Evolutionary conservation across 2,113 vertebrate genomes (phyloP), one percentile per base, ranked within the genome.

Genomic region (Lota lota): DNA sequence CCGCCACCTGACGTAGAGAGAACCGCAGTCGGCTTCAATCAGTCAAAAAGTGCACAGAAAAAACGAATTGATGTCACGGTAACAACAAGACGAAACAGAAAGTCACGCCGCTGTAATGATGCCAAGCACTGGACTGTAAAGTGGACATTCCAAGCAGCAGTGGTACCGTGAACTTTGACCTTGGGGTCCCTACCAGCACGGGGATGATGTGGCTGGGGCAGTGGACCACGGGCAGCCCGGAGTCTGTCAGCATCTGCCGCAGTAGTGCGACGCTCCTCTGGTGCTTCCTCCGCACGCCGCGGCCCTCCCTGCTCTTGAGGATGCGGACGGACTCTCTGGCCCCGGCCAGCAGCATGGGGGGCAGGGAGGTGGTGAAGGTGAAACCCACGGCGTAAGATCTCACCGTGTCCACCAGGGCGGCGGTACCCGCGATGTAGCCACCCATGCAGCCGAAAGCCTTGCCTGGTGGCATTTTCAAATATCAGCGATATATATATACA

Each of bases 171-270:
- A 47, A 5, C 40, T 12, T 47, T 47, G 40, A 47, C 40, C 40
- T 14, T 2, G 0, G 16, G 64, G 63, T 63, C 63, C 87, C 87
- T 85, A 97, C 96, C 86, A 91, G 84, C 6, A 99, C 77, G 1
- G 96, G 97, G 75, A 98, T 97, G 86, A 97, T 98, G 89, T 98
- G 97, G 47, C 95, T 97, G 47, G 96, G 95, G 79, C 96, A 97
- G 85, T 94, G 94, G 69, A 97, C 92, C 17, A 97, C 93, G 0
- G 97, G 95, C 51, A 99, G 93, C 18, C 96, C 93, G 0, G 92
- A 93, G 3, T 97, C 95, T 94, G 96, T 94, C 22, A 98, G 90
- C 93, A 97, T 95, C 85, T 97, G 97, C 4, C 94, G 88, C 86
- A 97, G 87, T 16, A 97, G 94, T 77, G 95, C 95, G 63, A 98